phyloP scores from a whole-genome alignment of 2,113 vertebrate species.

The Ctenomys sociabilis region DNA sequence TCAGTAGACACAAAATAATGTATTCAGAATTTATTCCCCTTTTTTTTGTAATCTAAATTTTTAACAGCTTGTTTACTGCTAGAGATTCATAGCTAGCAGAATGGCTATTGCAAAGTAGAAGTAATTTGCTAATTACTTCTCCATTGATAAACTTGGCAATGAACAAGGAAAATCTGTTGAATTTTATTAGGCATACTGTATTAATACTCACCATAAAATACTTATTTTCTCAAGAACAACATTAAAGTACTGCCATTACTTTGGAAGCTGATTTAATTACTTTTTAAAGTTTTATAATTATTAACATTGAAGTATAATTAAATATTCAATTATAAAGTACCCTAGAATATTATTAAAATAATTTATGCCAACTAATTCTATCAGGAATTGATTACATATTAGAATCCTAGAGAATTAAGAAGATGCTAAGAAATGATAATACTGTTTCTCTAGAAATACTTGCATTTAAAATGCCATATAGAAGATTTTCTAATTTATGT shows the following conservation, averaged over 20 bases:
- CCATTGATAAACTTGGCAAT: background rate
- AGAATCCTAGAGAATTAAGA: background rate
- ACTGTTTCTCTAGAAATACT: background rate
- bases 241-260: background rate
- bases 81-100: background rate
- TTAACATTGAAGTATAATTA: background rate
- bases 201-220: slow-evolving; percentile 11
- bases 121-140: background rate
- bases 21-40: background rate
- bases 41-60: background rate
- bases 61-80: background rate
- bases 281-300: slow-evolving; percentile 6
- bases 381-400: background rate
- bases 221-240: background rate
- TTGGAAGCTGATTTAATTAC: slow-evolving; percentile 21
- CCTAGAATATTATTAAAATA: background rate
- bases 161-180: background rate
- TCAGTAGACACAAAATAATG: slow-evolving; percentile 71
- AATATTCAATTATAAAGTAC: slow-evolving; percentile 19
- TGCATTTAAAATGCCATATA: background rate
- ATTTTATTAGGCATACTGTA: background rate
- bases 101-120: background rate
- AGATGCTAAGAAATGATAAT: background rate
- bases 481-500: slow-evolving; percentile 44
- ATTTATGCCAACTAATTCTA: background rate